These are phyloP conservation scores for Diplolepis rosae DNA, from an alignment of 2,888 invertebrate genomes.

Conservation along the genomic window DNA sequence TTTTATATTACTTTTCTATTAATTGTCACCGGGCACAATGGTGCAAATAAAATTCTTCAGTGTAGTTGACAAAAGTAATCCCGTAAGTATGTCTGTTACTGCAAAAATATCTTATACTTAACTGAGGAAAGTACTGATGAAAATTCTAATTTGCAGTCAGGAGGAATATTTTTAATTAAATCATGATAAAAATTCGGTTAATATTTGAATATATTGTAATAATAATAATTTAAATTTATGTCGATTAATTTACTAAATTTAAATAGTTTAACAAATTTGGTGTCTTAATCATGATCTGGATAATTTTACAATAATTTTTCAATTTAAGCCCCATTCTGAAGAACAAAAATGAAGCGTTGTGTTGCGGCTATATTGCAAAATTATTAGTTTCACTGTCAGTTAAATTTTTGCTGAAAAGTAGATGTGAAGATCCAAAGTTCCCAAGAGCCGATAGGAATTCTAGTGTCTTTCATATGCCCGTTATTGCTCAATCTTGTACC, in stretches of 20 bases:
- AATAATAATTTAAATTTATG: neutral
- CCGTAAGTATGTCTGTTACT: constrained; percentile 56
- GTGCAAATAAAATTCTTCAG: constrained; percentile 65
- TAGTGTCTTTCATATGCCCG: neutral
- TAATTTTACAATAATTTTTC: neutral
- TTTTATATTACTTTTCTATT: constrained; percentile 14
- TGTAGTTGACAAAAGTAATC: constrained; percentile 62
- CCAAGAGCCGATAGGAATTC: constrained; percentile 3
- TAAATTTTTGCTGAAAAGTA: neutral
- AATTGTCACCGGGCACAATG: constrained; percentile 49
- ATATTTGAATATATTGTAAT: neutral
- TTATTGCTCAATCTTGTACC: constrained; percentile 11
- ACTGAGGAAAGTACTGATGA: constrained; percentile 15
- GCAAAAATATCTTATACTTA: constrained; percentile 7
- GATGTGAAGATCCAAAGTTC: neutral
- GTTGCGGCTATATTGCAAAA: neutral
- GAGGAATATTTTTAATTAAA: constrained; percentile 6
- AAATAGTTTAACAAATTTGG: neutral
- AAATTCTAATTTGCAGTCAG: neutral
- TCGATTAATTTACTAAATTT: constrained; percentile 1
- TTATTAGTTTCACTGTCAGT: neutral
- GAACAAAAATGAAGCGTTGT: neutral
- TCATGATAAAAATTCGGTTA: neutral
- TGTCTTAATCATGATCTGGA: neutral
- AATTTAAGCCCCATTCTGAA: neutral